Evolutionary conservation across 2,888 invertebrate genomes (phyloP).

Genomic region (Dicyrtomina minuta): DNA sequence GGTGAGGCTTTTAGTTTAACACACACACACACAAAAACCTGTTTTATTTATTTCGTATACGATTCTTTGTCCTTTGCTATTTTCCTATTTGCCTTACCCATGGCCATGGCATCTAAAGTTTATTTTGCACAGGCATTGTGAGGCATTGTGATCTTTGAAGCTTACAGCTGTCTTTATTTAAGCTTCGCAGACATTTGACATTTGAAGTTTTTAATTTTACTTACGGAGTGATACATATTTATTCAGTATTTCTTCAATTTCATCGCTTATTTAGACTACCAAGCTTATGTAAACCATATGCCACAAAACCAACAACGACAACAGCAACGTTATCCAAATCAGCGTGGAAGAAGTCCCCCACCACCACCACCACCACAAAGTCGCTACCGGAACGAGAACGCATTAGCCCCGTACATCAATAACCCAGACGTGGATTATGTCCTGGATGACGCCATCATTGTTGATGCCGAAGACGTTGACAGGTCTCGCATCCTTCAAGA

Average conservation of each 20-base stretch:
- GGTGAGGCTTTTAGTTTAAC: not conserved
- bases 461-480: conserved; percentile 10
- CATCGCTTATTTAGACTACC: conserved; percentile 22
- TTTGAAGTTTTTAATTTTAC: too few species aligned
- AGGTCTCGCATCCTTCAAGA: not conserved
- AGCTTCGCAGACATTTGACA: too few species aligned
- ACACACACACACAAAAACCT: too few species aligned
- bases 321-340: not conserved
- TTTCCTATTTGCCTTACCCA: not conserved
- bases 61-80: not conserved
- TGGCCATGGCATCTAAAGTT: too few species aligned
- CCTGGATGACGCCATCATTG: conserved; percentile 13
- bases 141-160: too few species aligned
- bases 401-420: not conserved
- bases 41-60: not conserved
- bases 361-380: too few species aligned
- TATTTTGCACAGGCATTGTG: too few species aligned
- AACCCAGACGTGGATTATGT: not conserved
- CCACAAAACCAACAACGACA: not conserved
- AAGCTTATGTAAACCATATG: not conserved
- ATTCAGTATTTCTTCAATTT: too few species aligned
- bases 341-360: conserved; percentile 3
- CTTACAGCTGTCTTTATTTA: too few species aligned
- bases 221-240: not conserved
- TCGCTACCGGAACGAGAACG: not conserved